Percentiles rank a stretch among this genome's conserved stretches.
Conservation (phyloP, 2,888 invertebrate genomes). For the Buathra laborator region DNA sequence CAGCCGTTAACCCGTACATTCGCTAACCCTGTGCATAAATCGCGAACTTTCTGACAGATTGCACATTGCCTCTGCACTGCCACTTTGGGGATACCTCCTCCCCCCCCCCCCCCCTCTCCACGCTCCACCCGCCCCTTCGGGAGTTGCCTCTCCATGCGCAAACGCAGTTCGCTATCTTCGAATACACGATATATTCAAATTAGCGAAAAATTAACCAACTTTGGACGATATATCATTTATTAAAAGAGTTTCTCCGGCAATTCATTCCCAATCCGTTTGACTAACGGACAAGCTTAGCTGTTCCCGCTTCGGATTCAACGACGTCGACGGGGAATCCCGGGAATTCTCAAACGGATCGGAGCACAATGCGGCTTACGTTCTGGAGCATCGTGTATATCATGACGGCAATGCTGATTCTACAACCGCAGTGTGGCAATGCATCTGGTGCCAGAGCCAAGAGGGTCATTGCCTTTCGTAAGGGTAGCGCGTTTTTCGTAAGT, state of each 20-base stretch:
- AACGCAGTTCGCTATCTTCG: too few relatives aligned
- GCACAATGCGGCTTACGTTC: constrained; percentile 59
- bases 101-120: neutral
- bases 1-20: neutral
- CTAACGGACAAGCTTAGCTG: constrained; percentile 15
- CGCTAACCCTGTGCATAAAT: neutral
- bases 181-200: too few relatives aligned
- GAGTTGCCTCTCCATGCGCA: neutral
- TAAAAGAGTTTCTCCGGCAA: neutral
- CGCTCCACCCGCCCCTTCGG: neutral
- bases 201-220: too few relatives aligned
- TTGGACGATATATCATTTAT: neutral
- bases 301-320: constrained; percentile 20
- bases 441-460: constrained; percentile 75
- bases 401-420: constrained; percentile 64
- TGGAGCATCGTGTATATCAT: constrained; percentile 71
- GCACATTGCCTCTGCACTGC: neutral
- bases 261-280: constrained; percentile 8
- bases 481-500: constrained; percentile 84
- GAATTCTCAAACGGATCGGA: constrained; percentile 33
- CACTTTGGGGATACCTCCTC: too few relatives aligned
- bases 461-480: constrained; percentile 80
- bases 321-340: constrained; percentile 27
- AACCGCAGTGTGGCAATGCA: constrained; percentile 43
- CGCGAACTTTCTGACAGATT: constrained; percentile 6